Evolutionary conservation across 2,797 vertebrate genomes (phyloP).

Genomic region (Leucoraja ocellata): DNA sequence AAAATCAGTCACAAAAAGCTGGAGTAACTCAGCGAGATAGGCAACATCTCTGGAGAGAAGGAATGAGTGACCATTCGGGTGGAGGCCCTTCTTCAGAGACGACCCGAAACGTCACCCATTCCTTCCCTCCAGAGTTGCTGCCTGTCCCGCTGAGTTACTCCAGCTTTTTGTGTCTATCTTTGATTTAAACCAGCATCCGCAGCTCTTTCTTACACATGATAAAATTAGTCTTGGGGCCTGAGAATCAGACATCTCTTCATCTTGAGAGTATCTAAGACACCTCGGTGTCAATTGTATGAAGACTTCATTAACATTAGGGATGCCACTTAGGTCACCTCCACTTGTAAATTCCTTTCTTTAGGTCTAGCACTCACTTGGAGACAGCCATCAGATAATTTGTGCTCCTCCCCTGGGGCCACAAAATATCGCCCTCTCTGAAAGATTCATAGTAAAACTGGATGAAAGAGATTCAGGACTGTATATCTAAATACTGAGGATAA

Average conservation of each 20-base stretch:
- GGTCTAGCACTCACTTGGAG: slow-evolving; percentile 27
- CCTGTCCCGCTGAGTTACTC: too few species aligned
- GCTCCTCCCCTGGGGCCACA: not conserved
- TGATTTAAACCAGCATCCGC: too few species aligned
- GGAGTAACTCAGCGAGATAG: too few species aligned
- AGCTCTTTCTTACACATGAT: not conserved
- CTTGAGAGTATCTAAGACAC: not conserved
- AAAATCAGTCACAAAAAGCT: not conserved
- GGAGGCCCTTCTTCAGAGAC: too few species aligned
- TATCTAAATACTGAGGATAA: not conserved
- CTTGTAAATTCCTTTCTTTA: slow-evolving; percentile 11
- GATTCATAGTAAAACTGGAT: not conserved
- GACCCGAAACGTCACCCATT: too few species aligned
- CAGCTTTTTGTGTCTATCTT: too few species aligned
- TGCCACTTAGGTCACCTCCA: slow-evolving; percentile 6
- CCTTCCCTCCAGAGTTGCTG: too few species aligned
- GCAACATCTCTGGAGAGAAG: too few species aligned
- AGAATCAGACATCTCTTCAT: not conserved
- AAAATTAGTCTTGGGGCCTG: not conserved
- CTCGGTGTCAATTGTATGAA: slow-evolving; percentile 16
- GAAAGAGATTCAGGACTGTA: not conserved
- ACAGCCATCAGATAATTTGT: not conserved
- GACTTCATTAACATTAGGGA: slow-evolving; percentile 20
- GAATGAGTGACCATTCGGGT: too few species aligned
- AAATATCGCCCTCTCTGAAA: not conserved